A percentile compares a stretch with the other conserved stretches of the same genome.
Conservation (phyloP, 2,888 invertebrate species). For the Aphidoletes aphidimyza region DNA sequence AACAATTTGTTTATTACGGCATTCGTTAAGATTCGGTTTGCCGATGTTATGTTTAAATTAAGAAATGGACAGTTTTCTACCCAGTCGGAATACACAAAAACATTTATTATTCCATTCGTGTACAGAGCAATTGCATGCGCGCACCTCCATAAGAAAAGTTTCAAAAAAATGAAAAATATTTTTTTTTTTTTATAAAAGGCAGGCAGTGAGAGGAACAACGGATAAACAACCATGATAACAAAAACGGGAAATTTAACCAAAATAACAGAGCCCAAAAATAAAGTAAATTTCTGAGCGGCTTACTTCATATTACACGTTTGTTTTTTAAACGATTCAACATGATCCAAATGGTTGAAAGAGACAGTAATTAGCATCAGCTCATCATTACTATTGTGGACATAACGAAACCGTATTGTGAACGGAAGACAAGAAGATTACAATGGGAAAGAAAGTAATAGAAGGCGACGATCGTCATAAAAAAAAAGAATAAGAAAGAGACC, state of each 20-base stretch:
- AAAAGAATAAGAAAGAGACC: too few relatives aligned
- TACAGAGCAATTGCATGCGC: too few relatives aligned
- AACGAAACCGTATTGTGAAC: not conserved
- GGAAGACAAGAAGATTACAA: not conserved
- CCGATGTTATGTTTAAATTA: not conserved
- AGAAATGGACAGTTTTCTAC: constrained; percentile 12
- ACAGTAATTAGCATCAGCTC: not conserved
- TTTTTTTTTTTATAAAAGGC: too few relatives aligned
- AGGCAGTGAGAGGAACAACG: not conserved
- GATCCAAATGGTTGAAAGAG: not conserved
- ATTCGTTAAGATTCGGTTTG: not conserved
- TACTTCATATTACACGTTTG: not conserved
- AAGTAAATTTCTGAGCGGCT: not conserved
- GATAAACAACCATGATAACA: too few relatives aligned
- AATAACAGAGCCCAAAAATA: too few relatives aligned
- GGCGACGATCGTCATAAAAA: too few relatives aligned
- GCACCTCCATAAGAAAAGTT: too few relatives aligned
- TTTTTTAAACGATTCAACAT: not conserved
- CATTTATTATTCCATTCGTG: too few relatives aligned
- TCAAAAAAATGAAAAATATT: too few relatives aligned
- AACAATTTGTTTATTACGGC: constrained; percentile 10
- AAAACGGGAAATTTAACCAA: too few relatives aligned
- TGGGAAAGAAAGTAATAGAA: too few relatives aligned
- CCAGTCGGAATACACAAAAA: too few relatives aligned
- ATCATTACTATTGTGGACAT: not conserved